These are phyloP conservation scores for Fistularia tabacaria DNA, from an alignment of 2,797 vertebrate genomes.

Conservation along the genomic window DNA sequence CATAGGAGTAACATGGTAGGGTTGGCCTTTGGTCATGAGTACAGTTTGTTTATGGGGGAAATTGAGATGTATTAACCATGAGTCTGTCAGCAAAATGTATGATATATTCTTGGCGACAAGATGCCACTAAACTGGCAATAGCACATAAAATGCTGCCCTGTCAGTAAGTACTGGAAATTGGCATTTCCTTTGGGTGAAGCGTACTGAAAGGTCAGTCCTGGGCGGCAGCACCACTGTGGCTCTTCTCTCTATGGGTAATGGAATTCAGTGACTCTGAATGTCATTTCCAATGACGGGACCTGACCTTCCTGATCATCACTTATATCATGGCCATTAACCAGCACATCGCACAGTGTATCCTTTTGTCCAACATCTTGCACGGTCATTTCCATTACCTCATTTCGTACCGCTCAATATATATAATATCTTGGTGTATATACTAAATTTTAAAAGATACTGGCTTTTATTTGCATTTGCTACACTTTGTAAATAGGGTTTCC, in stretches of 20 bases:
- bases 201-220: slow-evolving; percentile 71
- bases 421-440: neutral
- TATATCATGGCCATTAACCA: slow-evolving; percentile 54
- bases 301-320: slow-evolving; percentile 69
- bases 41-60: too few relatives aligned
- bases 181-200: slow-evolving; percentile 71
- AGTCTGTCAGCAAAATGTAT: neutral
- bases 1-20: too few relatives aligned
- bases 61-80: too few relatives aligned
- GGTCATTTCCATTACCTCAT: slow-evolving; percentile 24
- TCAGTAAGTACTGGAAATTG: slow-evolving; percentile 72
- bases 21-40: too few relatives aligned
- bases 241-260: slow-evolving; percentile 55
- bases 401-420: slow-evolving; percentile 11
- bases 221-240: slow-evolving; percentile 41
- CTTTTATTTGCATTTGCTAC: too few relatives aligned
- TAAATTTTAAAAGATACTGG: too few relatives aligned
- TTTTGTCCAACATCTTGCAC: slow-evolving; percentile 44
- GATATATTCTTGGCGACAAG: neutral
- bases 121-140: slow-evolving; percentile 2
- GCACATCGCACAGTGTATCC: slow-evolving; percentile 27
- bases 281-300: slow-evolving; percentile 69
- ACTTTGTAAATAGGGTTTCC: too few relatives aligned
- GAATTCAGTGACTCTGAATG: slow-evolving; percentile 64
- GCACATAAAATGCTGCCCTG: slow-evolving; percentile 60